Evolutionary conservation across 2,113 vertebrate genomes (phyloP), one percentile per base, ranked within the genome.

Genomic region (Carollia perspicillata): DNA sequence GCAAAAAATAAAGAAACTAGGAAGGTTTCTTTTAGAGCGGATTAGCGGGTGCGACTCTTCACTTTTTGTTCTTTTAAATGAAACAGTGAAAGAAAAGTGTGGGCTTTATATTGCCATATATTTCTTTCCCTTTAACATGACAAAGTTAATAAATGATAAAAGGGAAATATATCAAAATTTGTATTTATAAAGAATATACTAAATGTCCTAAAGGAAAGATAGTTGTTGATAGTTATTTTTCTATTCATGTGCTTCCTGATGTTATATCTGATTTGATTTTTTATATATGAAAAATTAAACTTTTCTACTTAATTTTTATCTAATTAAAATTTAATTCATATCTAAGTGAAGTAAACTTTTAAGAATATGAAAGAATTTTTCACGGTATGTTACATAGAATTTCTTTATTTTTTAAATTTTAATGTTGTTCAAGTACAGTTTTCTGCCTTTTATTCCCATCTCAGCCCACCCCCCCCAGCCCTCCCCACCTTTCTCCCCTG

Each of bases 1-100:
- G 78, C 53, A 77, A 68, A 96, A 92, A 51, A 35, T 18, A 77
- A 87, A 95, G 20, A 93, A 84, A 93, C 14, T 44, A 87, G 20
- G 3, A 78, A 30, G 10, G 2, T 80, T 95, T 77, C 58, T 71
- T 65, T 71, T 63, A 90, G 58, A 85, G 33, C 3, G n/a, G 78
- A 49, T 66, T 80, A 93, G 40, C 30, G 53, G 37, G 53, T 22
- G 18, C 10, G 74, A 33, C 60, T 86, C 84, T 63, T 78, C 53
- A 77, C 60, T 83, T 93, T 30, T 80, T 14, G 60, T 90, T n/a
- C 44, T 93, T 78, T 96, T 88, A 55, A 94, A 81, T 77, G 55
- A 58, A 26, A 26, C 16, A 42, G 42, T 72, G 10, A 51, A 84
- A 69, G 37, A 47, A 95, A 87, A 49, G 11, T 77, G 65, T 7